Evolutionary conservation across 1,140 invertebrate genomes (phyloP).

Genomic region (Trachymyrmex cornetzi): DNA sequence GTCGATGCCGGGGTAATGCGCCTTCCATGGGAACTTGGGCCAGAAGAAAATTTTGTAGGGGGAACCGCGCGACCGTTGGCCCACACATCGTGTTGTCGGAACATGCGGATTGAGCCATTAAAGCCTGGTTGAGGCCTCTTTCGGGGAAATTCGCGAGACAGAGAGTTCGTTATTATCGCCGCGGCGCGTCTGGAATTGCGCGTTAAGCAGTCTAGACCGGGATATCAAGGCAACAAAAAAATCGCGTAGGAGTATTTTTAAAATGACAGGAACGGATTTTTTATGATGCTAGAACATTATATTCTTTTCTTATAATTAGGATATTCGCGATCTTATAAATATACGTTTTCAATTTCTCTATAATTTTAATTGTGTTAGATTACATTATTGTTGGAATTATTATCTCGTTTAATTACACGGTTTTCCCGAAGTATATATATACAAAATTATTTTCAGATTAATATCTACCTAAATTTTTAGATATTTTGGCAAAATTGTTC

Average conservation of each 20-base stretch:
- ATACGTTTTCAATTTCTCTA: neutral
- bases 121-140: conserved; percentile 67
- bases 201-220: conserved; percentile 22
- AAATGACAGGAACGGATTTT: neutral
- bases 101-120: conserved; percentile 82
- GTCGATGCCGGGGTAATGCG: conserved; percentile 74
- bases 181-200: conserved; percentile 8
- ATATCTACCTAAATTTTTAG: no score
- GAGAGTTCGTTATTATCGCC: conserved; percentile 65
- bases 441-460: no score
- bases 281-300: neutral
- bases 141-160: conserved; percentile 73
- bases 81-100: conserved; percentile 82
- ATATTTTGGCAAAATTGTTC: neutral
- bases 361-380: neutral
- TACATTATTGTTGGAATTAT: neutral
- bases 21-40: conserved; percentile 65
- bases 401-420: neutral
- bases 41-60: conserved; percentile 76
- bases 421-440: no score
- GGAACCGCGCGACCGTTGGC: conserved; percentile 67
- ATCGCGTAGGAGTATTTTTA: conserved; percentile 32
- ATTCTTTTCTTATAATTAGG: neutral
- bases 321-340: neutral
- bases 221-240: neutral